Evolutionary conservation across 2,888 invertebrate species (phyloP), one percentile per base, ranked within the genome.

Genomic region (Pteria penguin): DNA sequence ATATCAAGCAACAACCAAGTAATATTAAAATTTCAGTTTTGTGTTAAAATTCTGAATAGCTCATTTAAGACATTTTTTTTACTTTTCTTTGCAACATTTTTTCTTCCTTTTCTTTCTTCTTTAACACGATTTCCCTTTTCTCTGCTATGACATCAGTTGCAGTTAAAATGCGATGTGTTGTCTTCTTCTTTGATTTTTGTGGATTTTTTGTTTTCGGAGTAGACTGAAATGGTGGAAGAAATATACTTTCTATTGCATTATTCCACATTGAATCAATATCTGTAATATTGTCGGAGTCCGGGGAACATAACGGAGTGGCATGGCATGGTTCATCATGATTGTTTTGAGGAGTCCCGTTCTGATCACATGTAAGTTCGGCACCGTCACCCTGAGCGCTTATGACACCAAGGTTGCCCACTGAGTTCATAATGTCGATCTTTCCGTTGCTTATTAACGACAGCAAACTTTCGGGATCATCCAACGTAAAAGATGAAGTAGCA

Each of bases 391-490:
- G 45, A 14, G 18, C 45, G 1, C 45, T 45, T 8, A 45, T 45
- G 45, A 45, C 45, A 45, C 18, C 45, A n/a, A n/a, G n/a, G 4
- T 31, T 18, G n/a, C 4, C 61, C n/a, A 45, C 65, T 26, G 67
- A 33, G 45, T 27, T 26, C 4, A 31, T 27, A 27, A 72, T 29
- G n/a, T 72, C 45, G 29, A 72, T 58, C 36, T 66, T 18, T 1
- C 57, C 66, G 4, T 2, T 24, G 22, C 5, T 36, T 1, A 58
- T 57, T 1, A 72, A 26, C 0, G 57, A 55, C 8, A 72, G 31
- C n/a, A 72, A 18, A 24, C 45, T 26, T 27, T 66, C 58, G 11
- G 72, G 72, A 57, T 72, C 72, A 33, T 72, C 72, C n/a, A 65
- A n/a, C 8, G 32, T 27, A 8, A 69, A 18, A 1, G 54, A 33